Conservation (phyloP, 2,888 invertebrate genomes). For the Sinodicranocentrus sp. region DNA sequence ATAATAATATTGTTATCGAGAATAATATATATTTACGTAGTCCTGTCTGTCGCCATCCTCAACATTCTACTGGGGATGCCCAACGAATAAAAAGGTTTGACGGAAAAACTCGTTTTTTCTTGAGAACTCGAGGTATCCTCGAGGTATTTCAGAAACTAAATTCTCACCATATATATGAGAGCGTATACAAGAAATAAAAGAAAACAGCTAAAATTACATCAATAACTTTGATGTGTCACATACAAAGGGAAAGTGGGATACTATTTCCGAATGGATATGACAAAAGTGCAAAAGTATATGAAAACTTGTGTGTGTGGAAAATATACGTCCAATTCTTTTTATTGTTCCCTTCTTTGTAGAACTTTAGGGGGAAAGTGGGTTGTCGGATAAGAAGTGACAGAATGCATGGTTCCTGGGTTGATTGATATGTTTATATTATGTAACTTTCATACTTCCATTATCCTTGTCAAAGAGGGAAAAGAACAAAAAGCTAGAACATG, state of each 20-base stretch:
- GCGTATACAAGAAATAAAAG: background rate
- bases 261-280: conserved; percentile 34
- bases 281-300: too few species aligned
- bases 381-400: conserved; percentile 29
- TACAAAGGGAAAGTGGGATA: conserved; percentile 41
- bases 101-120: too few species aligned
- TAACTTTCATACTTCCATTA: conserved; percentile 66
- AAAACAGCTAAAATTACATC: conserved; percentile 51
- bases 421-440: conserved; percentile 68
- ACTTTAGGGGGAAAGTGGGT: conserved; percentile 49
- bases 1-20: too few species aligned
- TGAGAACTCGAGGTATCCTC: too few species aligned
- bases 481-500: conserved; percentile 35
- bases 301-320: too few species aligned
- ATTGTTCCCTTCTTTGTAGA: too few species aligned
- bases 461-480: conserved; percentile 51
- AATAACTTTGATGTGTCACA: conserved; percentile 39
- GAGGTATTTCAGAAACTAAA: too few species aligned
- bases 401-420: conserved; percentile 51
- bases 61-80: too few species aligned
- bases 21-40: too few species aligned
- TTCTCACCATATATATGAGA: too few species aligned
- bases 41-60: too few species aligned
- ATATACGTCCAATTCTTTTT: conserved; percentile 1
- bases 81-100: too few species aligned